phyloP scores from a whole-genome alignment of 2,113 vertebrate genomes.

The Leuciscus idus region DNA sequence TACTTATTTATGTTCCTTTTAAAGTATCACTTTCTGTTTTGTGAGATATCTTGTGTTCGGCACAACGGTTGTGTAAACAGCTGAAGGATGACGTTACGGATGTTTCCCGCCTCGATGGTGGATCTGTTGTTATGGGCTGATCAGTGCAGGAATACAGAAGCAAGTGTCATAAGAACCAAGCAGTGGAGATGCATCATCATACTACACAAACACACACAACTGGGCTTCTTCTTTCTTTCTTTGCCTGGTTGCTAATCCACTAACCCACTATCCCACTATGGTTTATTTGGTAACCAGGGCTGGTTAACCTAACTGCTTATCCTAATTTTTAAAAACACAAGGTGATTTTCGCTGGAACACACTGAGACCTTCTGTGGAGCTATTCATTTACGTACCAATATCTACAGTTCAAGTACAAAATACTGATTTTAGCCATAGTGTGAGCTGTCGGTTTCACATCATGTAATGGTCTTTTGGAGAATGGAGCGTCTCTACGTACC shows the following conservation, averaged over 20 bases:
- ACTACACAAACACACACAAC: conserved; percentile 13
- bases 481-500: conserved; percentile 42
- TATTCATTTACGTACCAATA: conserved; percentile 43
- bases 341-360: conserved; percentile 34
- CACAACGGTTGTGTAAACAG: conserved; percentile 36
- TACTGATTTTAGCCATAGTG: conserved; percentile 48
- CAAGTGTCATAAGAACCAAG: conserved; percentile 38
- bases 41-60: conserved; percentile 15
- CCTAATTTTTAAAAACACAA: conserved; percentile 34
- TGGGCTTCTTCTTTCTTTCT: background rate
- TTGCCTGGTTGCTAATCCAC: conserved; percentile 17
- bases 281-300: background rate
- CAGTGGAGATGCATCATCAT: conserved; percentile 1
- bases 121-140: conserved; percentile 54
- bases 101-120: background rate
- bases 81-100: background rate
- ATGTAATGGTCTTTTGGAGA: conserved; percentile 47
- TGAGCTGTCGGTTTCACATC: conserved; percentile 42
- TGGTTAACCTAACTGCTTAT: conserved; percentile 4
- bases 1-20: background rate
- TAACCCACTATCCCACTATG: background rate
- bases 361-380: conserved; percentile 23
- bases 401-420: conserved; percentile 59
- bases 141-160: conserved; percentile 69
- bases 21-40: background rate